Evolutionary conservation across 2,888 invertebrate genomes (phyloP).

Genomic region (Therioaphis trifolii): DNA sequence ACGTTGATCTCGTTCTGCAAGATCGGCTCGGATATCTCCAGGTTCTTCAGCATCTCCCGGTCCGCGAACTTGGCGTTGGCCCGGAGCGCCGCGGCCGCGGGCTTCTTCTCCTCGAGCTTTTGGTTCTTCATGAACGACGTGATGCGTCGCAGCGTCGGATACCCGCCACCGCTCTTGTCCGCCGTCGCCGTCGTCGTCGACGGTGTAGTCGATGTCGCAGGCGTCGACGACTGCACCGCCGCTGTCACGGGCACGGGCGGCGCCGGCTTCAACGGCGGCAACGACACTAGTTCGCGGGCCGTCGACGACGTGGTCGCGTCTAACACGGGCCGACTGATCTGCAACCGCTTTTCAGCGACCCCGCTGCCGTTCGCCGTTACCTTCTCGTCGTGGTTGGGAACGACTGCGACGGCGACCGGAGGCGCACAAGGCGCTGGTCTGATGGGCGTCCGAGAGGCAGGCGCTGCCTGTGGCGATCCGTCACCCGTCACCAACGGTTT

Average conservation of each 20-base stretch:
- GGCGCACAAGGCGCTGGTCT: slow-evolving; percentile 64
- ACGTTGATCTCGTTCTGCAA: slow-evolving; percentile 78
- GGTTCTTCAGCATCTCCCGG: slow-evolving; percentile 77
- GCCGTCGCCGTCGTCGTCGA: slow-evolving; percentile 63
- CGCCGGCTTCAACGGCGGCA: slow-evolving; percentile 70
- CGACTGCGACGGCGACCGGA: slow-evolving; percentile 68
- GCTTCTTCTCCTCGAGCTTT: slow-evolving; percentile 69
- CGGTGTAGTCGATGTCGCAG: slow-evolving; percentile 68
- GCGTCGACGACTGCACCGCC: slow-evolving; percentile 70
- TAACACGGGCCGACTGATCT: slow-evolving; percentile 84
- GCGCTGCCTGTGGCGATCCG: slow-evolving; percentile 42
- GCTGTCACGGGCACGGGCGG: slow-evolving; percentile 68
- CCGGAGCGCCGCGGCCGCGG: slow-evolving; percentile 65
- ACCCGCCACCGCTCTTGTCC: slow-evolving; percentile 70
- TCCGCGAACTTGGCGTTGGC: slow-evolving; percentile 71
- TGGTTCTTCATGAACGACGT: slow-evolving; percentile 66
- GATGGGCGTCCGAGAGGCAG: slow-evolving; percentile 41
- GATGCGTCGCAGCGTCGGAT: slow-evolving; percentile 70
- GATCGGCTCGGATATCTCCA: slow-evolving; percentile 88
- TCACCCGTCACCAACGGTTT: slow-evolving; percentile 73
- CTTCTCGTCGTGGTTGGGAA: no score
- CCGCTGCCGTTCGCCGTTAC: slow-evolving; percentile 69
- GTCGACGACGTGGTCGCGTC: slow-evolving; percentile 82
- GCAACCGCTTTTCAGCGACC: slow-evolving; percentile 77
- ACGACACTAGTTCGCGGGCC: slow-evolving; percentile 74